Percentiles rank a stretch among this genome's conserved stretches.
phyloP scores from a whole-genome alignment of 2,888 invertebrate species.

The Hirtodrosophila histrioides region DNA sequence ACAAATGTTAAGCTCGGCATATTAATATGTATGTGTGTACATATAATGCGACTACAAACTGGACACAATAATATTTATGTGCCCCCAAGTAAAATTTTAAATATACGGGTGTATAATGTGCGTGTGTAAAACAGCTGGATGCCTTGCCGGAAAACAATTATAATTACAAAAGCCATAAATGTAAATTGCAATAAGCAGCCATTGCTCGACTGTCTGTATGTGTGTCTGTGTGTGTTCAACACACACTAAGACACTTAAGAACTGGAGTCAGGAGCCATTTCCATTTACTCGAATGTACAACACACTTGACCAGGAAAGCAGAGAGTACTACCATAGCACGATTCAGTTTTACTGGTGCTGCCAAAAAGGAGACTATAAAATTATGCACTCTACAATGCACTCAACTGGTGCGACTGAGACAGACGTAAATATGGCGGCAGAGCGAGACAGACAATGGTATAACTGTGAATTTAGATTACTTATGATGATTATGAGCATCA shows the following conservation, averaged over 20 bases:
- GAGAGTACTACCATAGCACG: conserved; percentile 14
- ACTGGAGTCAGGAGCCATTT: conserved; percentile 32
- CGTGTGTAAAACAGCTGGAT: conserved; percentile 22
- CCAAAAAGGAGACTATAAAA: conserved; percentile 64
- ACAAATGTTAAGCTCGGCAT: conserved; percentile 17
- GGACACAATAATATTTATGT: conserved; percentile 35
- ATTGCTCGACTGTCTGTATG: neutral
- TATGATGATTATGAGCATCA: conserved; percentile 64
- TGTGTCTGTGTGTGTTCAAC: conserved; percentile 3
- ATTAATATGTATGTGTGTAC: neutral
- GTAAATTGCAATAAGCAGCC: conserved; percentile 57
- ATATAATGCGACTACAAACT: conserved; percentile 7
- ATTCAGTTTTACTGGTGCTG: conserved; percentile 35
- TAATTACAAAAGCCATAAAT: conserved; percentile 73
- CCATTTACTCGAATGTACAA: conserved; percentile 39
- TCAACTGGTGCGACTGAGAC: conserved; percentile 20
- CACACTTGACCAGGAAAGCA: conserved; percentile 29
- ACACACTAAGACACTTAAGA: neutral
- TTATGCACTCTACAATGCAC: conserved; percentile 63
- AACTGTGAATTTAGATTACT: conserved; percentile 76
- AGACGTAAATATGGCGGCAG: neutral
- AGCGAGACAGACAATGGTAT: conserved; percentile 47
- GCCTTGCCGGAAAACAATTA: conserved; percentile 52
- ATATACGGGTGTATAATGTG: conserved; percentile 4
- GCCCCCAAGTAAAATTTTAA: conserved; percentile 15